A percentile compares a stretch with the other conserved stretches of the same genome.
Evolutionary conservation across 2,888 invertebrate genomes (phyloP).

Genomic region (Harpalus rubripes): DNA sequence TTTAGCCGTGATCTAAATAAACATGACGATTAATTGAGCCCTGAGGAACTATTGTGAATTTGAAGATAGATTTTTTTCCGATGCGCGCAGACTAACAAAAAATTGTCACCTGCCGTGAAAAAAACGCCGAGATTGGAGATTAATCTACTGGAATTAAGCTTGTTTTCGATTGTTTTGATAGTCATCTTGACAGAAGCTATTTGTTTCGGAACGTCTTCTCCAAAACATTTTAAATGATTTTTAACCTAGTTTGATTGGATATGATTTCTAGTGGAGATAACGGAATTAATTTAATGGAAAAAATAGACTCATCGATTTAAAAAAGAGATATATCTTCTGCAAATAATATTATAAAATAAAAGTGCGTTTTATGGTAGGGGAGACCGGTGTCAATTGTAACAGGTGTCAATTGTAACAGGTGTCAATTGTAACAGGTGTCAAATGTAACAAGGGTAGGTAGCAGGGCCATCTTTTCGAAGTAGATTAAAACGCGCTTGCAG

Average conservation of each 20-base stretch:
- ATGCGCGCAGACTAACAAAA: constrained; percentile 40
- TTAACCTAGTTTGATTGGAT: constrained; percentile 9
- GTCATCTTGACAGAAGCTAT: constrained; percentile 38
- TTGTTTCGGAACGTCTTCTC: constrained; percentile 5
- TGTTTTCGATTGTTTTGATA: constrained; percentile 44
- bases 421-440: no score
- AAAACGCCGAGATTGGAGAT: constrained; percentile 40
- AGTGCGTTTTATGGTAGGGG: no score
- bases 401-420: no score
- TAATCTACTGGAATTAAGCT: constrained; percentile 43
- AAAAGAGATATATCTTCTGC: not conserved
- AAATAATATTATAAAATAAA: no score
- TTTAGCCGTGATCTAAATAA: constrained; percentile 67
- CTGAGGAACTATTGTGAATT: constrained; percentile 63
- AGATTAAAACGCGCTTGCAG: no score
- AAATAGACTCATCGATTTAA: not conserved
- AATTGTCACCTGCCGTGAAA: constrained; percentile 38
- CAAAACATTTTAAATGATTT: constrained; percentile 32
- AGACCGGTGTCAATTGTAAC: no score
- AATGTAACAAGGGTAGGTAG: no score
- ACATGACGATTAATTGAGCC: constrained; percentile 66
- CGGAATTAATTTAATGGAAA: not conserved
- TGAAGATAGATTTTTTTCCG: constrained; percentile 48
- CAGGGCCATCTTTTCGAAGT: no score
- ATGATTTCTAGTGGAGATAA: not conserved